Conservation (phyloP, 2,888 invertebrate species). For the Drosophila mulleri region DNA sequence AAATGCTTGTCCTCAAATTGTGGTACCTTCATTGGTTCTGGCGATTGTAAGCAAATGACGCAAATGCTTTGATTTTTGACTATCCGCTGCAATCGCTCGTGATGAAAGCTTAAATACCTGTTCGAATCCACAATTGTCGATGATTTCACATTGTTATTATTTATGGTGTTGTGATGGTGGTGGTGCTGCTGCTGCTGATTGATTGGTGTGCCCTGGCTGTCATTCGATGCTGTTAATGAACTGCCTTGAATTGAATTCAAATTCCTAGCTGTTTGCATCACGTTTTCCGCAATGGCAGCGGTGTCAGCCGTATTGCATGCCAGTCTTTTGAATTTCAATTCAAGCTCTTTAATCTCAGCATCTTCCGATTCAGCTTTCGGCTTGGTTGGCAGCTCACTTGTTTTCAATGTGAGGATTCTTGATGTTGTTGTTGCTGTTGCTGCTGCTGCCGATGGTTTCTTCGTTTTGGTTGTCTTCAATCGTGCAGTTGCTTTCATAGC, state of each 20-base stretch:
- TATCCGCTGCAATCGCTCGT: conserved; percentile 43
- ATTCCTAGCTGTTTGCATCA: conserved; percentile 19
- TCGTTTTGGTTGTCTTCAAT: conserved; percentile 27
- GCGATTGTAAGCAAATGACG: conserved; percentile 36
- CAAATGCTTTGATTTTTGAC: conserved; percentile 37
- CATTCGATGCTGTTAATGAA: conserved; percentile 28
- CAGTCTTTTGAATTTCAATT: conserved; percentile 40
- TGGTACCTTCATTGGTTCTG: conserved; percentile 38
- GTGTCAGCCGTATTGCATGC: conserved; percentile 25
- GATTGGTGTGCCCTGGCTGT: neutral
- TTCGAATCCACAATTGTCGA: conserved; percentile 32
- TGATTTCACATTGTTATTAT: conserved; percentile 1
- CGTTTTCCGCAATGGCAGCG: conserved; percentile 12
- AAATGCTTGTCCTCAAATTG: conserved; percentile 53
- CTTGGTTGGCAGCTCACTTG: neutral
- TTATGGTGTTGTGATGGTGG: conserved; percentile 1
- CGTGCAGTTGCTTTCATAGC: conserved; percentile 13
- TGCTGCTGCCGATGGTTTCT: conserved; percentile 17
- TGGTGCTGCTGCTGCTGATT: conserved; percentile 1
- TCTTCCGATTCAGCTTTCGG: conserved; percentile 16
- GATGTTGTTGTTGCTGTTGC: neutral
- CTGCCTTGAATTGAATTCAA: conserved; percentile 40
- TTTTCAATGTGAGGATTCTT: conserved; percentile 8
- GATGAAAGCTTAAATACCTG: conserved; percentile 55
- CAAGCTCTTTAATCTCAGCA: conserved; percentile 38